Percentiles rank a stretch among this genome's conserved stretches.
phyloP scores from a whole-genome alignment of 2,888 invertebrate species.

The Hartigia nigra region DNA sequence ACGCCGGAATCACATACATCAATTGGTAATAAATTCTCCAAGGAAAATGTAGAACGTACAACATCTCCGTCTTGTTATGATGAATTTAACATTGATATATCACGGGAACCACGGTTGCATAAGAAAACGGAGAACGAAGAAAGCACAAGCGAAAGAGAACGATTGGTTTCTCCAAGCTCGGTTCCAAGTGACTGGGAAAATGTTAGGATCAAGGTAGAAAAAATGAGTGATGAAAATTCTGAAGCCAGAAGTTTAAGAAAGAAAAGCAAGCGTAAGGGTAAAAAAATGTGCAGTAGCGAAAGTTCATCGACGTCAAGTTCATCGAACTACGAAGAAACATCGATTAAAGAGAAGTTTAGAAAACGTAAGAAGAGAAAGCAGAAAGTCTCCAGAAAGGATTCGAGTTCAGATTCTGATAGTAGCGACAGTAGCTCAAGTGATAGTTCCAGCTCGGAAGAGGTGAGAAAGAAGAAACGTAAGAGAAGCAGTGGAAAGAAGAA shows the following conservation, averaged over 20 bases:
- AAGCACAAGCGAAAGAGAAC: background rate
- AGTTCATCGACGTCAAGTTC: constrained; percentile 30
- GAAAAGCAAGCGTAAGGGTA: constrained; percentile 15
- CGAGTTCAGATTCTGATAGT: constrained; percentile 45
- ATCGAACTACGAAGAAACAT: constrained; percentile 15
- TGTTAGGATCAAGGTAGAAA: constrained; percentile 54
- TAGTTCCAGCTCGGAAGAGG: constrained; percentile 42
- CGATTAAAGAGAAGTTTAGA: constrained; percentile 23
- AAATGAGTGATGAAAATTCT: constrained; percentile 48
- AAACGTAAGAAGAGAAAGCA: constrained; percentile 36
- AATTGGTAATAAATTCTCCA: background rate
- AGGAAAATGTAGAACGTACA: background rate
- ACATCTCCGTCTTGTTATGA: constrained; percentile 18
- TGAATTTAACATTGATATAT: constrained; percentile 21
- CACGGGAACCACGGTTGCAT: background rate
- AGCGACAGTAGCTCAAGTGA: constrained; percentile 50
- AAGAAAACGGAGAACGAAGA: background rate
- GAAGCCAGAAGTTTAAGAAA: constrained; percentile 24
- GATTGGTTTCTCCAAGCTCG: constrained; percentile 38
- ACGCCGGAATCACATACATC: constrained; percentile 26
- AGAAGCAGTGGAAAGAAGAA: constrained; percentile 43
- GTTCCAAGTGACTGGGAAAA: constrained; percentile 58
- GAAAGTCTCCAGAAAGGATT: constrained; percentile 28
- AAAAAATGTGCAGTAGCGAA: constrained; percentile 30
- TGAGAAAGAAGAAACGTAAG: constrained; percentile 33